Evolutionary conservation across 92 coral and sea anemone genomes (phyloP), one percentile per base, ranked within the genome.

Genomic region (Parazoanthus swiftii): DNA sequence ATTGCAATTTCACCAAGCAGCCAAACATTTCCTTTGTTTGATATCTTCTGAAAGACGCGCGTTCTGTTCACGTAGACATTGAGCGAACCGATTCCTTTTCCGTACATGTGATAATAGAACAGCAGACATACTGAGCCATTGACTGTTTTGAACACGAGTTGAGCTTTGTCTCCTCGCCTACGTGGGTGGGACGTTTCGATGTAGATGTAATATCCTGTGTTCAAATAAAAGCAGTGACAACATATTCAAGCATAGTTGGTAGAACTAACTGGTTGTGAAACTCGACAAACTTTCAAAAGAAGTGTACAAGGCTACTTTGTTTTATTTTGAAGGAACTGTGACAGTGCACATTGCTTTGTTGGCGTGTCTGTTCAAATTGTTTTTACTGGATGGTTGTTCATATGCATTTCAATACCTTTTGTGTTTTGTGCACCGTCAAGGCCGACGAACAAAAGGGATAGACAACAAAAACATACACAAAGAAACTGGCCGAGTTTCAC

Each of bases 61-160:
- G 26, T 79, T 50, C 82, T 68, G 48, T 79, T 79, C 23, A 79
- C 82, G 43, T 79, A 50, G 38, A 79, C 82, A 14, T 79, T 79
- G 11, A 79, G 67, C 21, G 82, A 79, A 23, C 67, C 67, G 67
- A 79, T 79, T 16, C 51, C n/a, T 0, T 25, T 8, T 50, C 82
- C 82, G 26, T 79, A 50, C 65, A 79, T 79, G 67, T 79, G 82
- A 23, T 79, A 79, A 26, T 46, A 79, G 51, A 79, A 79, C 59
- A n/a, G 54, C 39, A 79, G 21, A 9, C 77, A 73, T 5, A 73
- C 77, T 1, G 77, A 73, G 20, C 77, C n/a, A 23, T 73, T 10
- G 29, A 73, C 77, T 73, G n/a, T 43, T 73, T 73, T 73, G 42
- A 73, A 37, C 20, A 11, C 42, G 14, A 73, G 77, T 7, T 37